Evolutionary conservation across 2,888 invertebrate genomes (phyloP), one percentile per base, ranked within the genome.

Genomic region (Acleris cristana): DNA sequence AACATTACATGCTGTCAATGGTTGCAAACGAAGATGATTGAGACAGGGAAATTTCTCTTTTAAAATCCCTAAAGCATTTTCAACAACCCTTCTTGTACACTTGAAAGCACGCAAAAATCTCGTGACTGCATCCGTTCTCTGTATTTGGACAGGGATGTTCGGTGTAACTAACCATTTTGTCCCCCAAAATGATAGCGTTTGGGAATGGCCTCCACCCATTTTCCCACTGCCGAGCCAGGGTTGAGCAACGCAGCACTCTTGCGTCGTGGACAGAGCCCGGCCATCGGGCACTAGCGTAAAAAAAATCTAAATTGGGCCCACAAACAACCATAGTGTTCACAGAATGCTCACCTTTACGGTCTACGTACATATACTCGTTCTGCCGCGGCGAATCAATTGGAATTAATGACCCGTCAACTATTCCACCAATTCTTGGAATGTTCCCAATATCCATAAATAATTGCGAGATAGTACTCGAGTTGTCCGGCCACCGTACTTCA

Each of bases 251-350:
- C 61, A 69, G 53, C 48, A 69, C 69, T 64, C 69, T 63, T n/a
- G 69, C 63, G 63, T 69, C 66, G 40, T 70, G 66, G 54, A 70
- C 64, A 18, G 70, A 70, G 44, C 66, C 70, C 53, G 70, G 66
- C 66, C 70, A 69, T 57, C 69, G 59, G 16, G 65, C 56, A 64
- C 34, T 52, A 55, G 64, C 65, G 45, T 66, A 66, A 23, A 70
- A 66, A 45, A 65, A 51, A 51, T 66, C 57, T 44, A 67, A 64
- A 30, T 70, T 70, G 12, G 67, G 58, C 30, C 30, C 30, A 30
- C 30, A 30, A 30, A 30, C 30, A 30, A 30, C 30, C 30, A 30
- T 30, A 30, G 40, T 53, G 64, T 70, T 70, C 18, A 65, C 62
- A 14, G 65, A 68, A 65, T 65, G 62, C n/a, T 70, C 55, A 55